Percentiles rank a stretch among this genome's conserved stretches.
phyloP scores from a whole-genome alignment of 2,113 vertebrate genomes.

The Tychaedon coryphoeus region DNA sequence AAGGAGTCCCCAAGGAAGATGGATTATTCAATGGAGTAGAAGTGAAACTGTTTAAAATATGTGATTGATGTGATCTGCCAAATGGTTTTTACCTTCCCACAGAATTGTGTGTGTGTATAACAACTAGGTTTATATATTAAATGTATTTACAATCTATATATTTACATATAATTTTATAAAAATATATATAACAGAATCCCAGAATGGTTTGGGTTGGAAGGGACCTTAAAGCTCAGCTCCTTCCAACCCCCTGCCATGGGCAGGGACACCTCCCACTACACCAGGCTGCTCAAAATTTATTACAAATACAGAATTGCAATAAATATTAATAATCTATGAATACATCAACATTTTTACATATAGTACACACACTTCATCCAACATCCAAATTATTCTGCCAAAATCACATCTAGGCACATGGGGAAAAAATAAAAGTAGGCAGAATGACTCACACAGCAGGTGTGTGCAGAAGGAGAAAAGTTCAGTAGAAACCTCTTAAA shows the following conservation, averaged over 20 bases:
- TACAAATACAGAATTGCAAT: neutral
- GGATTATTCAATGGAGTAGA: neutral
- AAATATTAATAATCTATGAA: neutral
- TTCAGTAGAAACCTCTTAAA: neutral
- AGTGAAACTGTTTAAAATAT: neutral
- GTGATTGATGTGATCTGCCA: neutral
- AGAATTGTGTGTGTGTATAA: neutral
- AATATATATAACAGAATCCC: neutral
- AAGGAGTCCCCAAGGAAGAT: neutral
- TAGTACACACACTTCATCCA: neutral
- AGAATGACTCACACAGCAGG: neutral
- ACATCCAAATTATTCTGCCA: neutral
- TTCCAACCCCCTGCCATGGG: neutral
- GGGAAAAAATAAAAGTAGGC: neutral
- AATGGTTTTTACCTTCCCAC: neutral
- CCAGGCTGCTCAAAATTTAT: neutral
- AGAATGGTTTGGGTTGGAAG: neutral
- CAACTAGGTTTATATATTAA: neutral
- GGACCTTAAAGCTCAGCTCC: neutral
- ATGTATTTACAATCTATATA: neutral
- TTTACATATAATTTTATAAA: neutral
- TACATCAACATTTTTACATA: neutral
- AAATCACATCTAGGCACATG: neutral
- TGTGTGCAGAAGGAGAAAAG: neutral
- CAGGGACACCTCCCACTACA: neutral